Evolutionary conservation across 2,113 vertebrate genomes (phyloP).

Genomic region (Gavialis gangeticus): DNA sequence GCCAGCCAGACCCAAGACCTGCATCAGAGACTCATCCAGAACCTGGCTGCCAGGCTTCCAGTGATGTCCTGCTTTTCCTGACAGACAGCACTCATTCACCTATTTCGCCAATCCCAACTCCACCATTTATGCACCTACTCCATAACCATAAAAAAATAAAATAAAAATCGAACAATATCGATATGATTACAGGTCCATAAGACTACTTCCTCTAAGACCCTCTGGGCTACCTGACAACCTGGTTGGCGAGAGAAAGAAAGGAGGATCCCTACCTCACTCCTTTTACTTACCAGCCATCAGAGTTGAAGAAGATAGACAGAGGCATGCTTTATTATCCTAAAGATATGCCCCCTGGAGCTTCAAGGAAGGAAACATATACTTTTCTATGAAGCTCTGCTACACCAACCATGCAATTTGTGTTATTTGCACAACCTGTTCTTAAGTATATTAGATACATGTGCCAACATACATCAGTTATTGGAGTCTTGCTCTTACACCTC

Average conservation of each 20-base stretch:
- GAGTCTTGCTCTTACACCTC: background rate
- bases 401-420: background rate
- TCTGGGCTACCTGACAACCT: too few relatives aligned
- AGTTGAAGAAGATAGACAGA: background rate
- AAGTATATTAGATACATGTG: background rate
- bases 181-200: background rate
- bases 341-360: too few relatives aligned
- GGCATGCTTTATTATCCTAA: too few relatives aligned
- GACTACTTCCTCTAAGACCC: background rate
- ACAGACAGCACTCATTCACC: background rate
- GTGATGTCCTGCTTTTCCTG: background rate
- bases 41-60: background rate
- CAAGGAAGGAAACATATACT: background rate
- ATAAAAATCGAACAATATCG: background rate
- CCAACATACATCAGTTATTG: background rate
- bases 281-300: background rate
- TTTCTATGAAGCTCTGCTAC: background rate
- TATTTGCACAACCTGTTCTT: background rate
- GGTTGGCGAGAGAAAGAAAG: background rate
- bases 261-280: background rate
- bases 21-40: background rate
- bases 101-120: background rate
- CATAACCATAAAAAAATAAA: background rate
- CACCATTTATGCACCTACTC: rapidly evolving
- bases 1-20: background rate